Conservation (phyloP, 2,113 vertebrate species). For the Tinamus guttatus region DNA sequence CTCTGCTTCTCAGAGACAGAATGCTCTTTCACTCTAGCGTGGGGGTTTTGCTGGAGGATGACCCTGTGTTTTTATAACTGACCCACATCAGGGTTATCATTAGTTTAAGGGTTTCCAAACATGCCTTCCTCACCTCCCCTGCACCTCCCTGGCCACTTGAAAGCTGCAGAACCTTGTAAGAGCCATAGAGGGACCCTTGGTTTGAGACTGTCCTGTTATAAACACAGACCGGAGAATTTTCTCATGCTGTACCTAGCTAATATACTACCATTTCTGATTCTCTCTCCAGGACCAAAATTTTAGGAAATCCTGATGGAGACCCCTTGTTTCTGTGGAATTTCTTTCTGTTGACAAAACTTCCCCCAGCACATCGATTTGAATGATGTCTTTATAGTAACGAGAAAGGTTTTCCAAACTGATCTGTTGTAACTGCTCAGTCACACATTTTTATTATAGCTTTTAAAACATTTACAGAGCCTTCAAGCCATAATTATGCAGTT, state of each 20-base stretch:
- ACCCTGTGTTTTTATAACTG: not conserved
- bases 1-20: not conserved
- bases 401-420: not conserved
- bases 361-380: not conserved
- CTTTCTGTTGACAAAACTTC: not conserved
- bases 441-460: slow-evolving; percentile 43
- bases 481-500: not conserved
- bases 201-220: not conserved
- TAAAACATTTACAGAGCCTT: not conserved
- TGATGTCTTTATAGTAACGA: not conserved
- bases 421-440: not conserved
- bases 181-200: not conserved
- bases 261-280: not conserved
- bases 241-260: not conserved
- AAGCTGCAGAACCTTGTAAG: not conserved
- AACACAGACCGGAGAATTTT: not conserved
- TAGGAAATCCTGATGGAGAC: slow-evolving; percentile 3
- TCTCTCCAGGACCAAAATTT: not conserved
- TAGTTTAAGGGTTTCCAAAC: not conserved
- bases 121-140: not conserved
- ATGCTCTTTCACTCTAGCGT: accelerated
- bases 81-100: not conserved
- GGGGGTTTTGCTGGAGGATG: not conserved
- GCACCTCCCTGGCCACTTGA: not conserved
- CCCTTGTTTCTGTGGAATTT: not conserved